These are phyloP conservation scores for Arnoldichthys spilopterus DNA, from an alignment of 2,797 vertebrate genomes.

Conservation along the genomic window DNA sequence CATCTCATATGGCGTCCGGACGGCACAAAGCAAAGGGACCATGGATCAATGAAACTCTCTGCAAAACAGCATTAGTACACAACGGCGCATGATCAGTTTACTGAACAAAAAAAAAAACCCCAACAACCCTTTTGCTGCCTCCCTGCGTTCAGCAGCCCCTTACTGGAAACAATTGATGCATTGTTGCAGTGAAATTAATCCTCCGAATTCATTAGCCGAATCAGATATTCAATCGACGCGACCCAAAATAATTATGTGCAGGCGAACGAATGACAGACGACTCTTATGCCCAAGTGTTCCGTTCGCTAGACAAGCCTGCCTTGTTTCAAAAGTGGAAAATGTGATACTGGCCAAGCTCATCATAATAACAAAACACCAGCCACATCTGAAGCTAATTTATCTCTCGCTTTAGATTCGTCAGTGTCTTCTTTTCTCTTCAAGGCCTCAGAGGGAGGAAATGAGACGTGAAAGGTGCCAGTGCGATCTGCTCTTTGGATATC, in stretches of 20 bases:
- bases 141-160: slow-evolving; percentile 71
- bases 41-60: slow-evolving; percentile 87
- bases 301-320: slow-evolving; percentile 45
- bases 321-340: slow-evolving; percentile 61
- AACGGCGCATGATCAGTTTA: slow-evolving; percentile 87
- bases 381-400: slow-evolving; percentile 65
- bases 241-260: slow-evolving; percentile 73
- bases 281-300: slow-evolving; percentile 55
- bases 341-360: slow-evolving; percentile 62
- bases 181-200: slow-evolving; percentile 92
- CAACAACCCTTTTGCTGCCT: slow-evolving; percentile 68
- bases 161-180: slow-evolving; percentile 89
- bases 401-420: slow-evolving; percentile 58
- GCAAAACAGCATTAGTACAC: slow-evolving; percentile 82
- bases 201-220: slow-evolving; percentile 89
- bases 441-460: slow-evolving; percentile 54
- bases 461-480: slow-evolving; percentile 55
- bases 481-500: slow-evolving; percentile 50
- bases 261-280: slow-evolving; percentile 74
- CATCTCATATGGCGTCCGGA: slow-evolving; percentile 87
- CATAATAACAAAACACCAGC: slow-evolving; percentile 58
- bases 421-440: slow-evolving; percentile 57
- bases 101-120: slow-evolving; percentile 66
- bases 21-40: slow-evolving; percentile 79
- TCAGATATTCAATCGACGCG: slow-evolving; percentile 86